Evolutionary conservation across 2,113 vertebrate species (phyloP).

Genomic region (Dicerorhinus sumatrensis): DNA sequence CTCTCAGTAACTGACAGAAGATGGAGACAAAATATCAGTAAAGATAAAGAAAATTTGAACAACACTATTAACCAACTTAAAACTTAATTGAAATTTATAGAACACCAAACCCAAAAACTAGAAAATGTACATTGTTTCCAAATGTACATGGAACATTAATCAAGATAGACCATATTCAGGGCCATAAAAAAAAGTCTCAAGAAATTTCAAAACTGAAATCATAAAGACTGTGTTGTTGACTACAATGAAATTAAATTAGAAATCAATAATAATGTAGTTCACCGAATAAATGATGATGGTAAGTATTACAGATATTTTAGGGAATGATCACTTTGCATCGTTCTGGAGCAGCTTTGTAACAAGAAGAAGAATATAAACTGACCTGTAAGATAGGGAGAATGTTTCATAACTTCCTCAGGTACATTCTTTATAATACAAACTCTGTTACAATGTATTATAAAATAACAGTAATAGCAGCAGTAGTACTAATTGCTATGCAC

Average conservation of each 20-base stretch:
- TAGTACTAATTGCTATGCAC: neutral
- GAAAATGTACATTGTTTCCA: neutral
- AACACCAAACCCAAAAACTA: neutral
- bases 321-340: neutral
- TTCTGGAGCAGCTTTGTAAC: neutral
- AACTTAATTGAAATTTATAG: neutral
- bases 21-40: neutral
- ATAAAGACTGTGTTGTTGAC: neutral
- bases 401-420: neutral
- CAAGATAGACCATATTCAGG: neutral
- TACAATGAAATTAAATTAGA: neutral
- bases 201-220: constrained; percentile 10
- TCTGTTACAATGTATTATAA: constrained; percentile 18
- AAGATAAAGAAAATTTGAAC: neutral
- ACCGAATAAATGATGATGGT: neutral
- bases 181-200: neutral
- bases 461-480: neutral
- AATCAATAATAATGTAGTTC: neutral
- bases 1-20: constrained; percentile 21
- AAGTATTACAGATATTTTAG: neutral
- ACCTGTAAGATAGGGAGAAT: neutral
- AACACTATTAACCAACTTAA: neutral
- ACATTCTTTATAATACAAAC: neutral
- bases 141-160: neutral
- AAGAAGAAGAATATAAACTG: neutral